Base-by-base conservation (phyloP, 2,113 vertebrate species). In the Scomber japonicus region DNA sequence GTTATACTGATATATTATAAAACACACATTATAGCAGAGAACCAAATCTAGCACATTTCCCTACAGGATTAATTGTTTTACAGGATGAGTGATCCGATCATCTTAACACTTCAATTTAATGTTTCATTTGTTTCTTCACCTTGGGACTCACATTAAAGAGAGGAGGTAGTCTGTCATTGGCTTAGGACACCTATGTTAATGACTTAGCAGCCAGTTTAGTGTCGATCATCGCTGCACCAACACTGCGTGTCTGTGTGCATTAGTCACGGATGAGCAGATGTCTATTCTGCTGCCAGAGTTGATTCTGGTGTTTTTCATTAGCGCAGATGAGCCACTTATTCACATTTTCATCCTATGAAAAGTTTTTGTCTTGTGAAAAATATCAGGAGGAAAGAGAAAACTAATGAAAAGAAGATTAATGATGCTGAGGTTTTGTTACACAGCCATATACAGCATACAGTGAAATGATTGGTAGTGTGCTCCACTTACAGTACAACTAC, bases 51-150 rank as follows among this genome's bases (percentile, higher is more conserved):
- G 21, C 19, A 14, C 19, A 4, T 70, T 71, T 35, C 16, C 70
- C 64, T 54, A 2, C 35, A 62, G 54, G 48, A 74, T 54, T 66
- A 69, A 66, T 75, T 40, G 35, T 57, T 15, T 13, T 13, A 48
- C 46, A 21, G 24, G 59, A 35, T 27, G 13, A 60, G 44, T 27
- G 21, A 80, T 55, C 54, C 66, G 44, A 63, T 69, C 19, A 70
- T 24, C 46, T 14, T 3, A 45, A 51, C 44, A 10, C 12, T 65
- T 67, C 15, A 4, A 11, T 62, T 51, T 30, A 9, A 67, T 49
- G 48, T 67, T 71, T 72, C 16, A 49, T 77, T 62, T 55, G 60
- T 75, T 50, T 77, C 40, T 31, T 61, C 35, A 50, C 21, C 54
- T 35, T 56, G 56, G 17, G 45, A 68, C 21, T 74, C 59, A 50